Conservation (phyloP, 2,888 invertebrate species). For the Malthinus flaveolus region DNA sequence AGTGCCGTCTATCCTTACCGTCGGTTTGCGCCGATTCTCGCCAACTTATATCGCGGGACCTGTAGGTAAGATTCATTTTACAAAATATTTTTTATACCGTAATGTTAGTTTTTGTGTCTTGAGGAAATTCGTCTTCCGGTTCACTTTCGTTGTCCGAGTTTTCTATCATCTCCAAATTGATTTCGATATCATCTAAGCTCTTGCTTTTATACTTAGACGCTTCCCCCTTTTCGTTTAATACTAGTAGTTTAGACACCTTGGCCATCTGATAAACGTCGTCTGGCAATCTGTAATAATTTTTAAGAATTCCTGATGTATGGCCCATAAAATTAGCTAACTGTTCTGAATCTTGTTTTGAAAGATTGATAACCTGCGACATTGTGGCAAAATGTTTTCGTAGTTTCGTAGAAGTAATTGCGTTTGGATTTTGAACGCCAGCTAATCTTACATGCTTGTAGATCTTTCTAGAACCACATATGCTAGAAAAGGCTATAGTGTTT, state of each 20-base stretch:
- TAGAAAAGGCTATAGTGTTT: background rate
- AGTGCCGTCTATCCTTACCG: no score
- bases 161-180: conserved; percentile 2
- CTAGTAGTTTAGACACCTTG: background rate
- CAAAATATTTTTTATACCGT: background rate
- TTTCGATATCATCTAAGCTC: conserved; percentile 1
- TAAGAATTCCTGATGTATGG: background rate
- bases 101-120: background rate
- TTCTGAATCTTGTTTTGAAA: background rate
- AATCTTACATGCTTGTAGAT: background rate
- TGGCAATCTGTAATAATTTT: background rate
- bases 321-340: background rate
- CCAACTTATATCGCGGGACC: no score
- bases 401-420: background rate
- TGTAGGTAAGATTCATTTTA: no score
- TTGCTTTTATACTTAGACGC: conserved; percentile 1
- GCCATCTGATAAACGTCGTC: background rate
- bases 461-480: conserved; percentile 2
- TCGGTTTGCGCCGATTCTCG: no score
- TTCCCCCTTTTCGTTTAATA: background rate
- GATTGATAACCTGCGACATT: background rate
- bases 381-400: background rate
- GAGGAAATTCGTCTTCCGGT: background rate
- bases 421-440: background rate
- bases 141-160: conserved; percentile 2